Conservation (phyloP, 2,888 invertebrate species). For the Harpagoxenus sublaevis region DNA sequence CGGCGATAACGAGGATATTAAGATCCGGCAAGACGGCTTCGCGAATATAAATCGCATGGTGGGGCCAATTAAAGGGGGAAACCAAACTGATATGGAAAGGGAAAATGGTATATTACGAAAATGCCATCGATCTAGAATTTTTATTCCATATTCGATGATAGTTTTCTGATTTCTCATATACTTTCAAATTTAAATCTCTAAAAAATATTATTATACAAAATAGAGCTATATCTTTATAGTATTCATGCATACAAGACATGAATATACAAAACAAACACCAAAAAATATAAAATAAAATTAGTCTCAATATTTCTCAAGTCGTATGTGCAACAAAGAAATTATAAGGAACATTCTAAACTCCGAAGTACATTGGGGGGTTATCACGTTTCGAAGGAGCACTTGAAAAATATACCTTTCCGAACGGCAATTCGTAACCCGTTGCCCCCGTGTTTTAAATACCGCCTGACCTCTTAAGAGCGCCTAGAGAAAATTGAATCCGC, state of each 20-base stretch:
- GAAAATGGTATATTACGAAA: neutral
- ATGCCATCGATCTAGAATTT: neutral
- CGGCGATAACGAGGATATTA: constrained; percentile 66
- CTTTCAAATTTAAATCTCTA: neutral
- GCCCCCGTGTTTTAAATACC: constrained; percentile 59
- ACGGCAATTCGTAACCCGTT: constrained; percentile 19
- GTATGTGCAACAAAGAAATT: neutral
- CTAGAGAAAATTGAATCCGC: constrained; percentile 77
- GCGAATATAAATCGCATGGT: constrained; percentile 44
- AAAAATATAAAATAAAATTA: neutral
- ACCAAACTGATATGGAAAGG: constrained; percentile 6
- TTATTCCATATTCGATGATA: neutral
- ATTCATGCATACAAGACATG: neutral
- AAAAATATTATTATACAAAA: neutral
- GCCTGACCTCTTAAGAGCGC: constrained; percentile 63
- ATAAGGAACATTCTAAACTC: neutral
- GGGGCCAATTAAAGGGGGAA: constrained; percentile 36
- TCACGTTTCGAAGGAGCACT: neutral
- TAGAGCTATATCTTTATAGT: neutral
- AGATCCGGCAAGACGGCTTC: constrained; percentile 54
- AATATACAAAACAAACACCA: neutral
- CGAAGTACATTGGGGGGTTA: neutral
- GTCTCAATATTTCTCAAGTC: neutral
- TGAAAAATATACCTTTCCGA: constrained; percentile 9
- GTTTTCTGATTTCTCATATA: neutral